Percentiles rank a stretch among this genome's conserved stretches.
These are phyloP conservation scores for Scophthalmus maximus DNA, from an alignment of 2,113 vertebrate genomes.

Conservation along the genomic window DNA sequence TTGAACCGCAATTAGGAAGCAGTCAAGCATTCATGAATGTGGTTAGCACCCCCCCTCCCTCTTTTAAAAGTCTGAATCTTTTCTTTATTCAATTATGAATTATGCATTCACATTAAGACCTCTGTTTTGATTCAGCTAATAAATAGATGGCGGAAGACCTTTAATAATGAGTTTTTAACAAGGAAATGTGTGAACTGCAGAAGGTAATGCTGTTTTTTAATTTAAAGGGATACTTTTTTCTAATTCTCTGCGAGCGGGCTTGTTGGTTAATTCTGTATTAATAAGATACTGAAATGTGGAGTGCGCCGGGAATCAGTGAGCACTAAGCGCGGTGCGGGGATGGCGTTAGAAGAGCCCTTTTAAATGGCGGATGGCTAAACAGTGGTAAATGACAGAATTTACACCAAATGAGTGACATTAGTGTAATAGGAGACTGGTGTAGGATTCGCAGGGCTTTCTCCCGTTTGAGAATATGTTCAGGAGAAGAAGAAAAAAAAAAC, in stretches of 20 bases:
- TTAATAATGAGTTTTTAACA: slow-evolving; percentile 83
- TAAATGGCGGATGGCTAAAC: slow-evolving; percentile 74
- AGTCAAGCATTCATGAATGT: slow-evolving; percentile 78
- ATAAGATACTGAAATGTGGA: slow-evolving; percentile 80
- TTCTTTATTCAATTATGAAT: slow-evolving; percentile 73
- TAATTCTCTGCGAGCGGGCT: slow-evolving; percentile 67
- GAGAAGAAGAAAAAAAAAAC: neutral
- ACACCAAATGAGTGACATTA: slow-evolving; percentile 75
- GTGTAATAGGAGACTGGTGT: slow-evolving; percentile 63
- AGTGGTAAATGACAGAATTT: slow-evolving; percentile 77
- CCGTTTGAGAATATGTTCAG: slow-evolving; percentile 47
- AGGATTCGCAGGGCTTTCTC: slow-evolving; percentile 54
- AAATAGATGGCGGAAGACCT: slow-evolving; percentile 77
- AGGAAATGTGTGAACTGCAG: slow-evolving; percentile 70
- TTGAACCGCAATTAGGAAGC: slow-evolving; percentile 82
- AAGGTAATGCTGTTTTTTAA: slow-evolving; percentile 76
- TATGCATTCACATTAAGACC: slow-evolving; percentile 81
- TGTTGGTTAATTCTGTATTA: slow-evolving; percentile 82
- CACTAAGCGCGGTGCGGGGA: slow-evolving; percentile 59
- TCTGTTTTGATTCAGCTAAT: slow-evolving; percentile 82
- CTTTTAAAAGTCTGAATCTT: slow-evolving; percentile 66
- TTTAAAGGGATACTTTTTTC: slow-evolving; percentile 77
- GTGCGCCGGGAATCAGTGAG: slow-evolving; percentile 69
- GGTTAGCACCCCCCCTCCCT: slow-evolving; percentile 66
- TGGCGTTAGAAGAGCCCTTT: slow-evolving; percentile 61